Evolutionary conservation across 1,140 invertebrate genomes (phyloP), one percentile per base, ranked within the genome.

Genomic region (Drosophila sechellia): DNA sequence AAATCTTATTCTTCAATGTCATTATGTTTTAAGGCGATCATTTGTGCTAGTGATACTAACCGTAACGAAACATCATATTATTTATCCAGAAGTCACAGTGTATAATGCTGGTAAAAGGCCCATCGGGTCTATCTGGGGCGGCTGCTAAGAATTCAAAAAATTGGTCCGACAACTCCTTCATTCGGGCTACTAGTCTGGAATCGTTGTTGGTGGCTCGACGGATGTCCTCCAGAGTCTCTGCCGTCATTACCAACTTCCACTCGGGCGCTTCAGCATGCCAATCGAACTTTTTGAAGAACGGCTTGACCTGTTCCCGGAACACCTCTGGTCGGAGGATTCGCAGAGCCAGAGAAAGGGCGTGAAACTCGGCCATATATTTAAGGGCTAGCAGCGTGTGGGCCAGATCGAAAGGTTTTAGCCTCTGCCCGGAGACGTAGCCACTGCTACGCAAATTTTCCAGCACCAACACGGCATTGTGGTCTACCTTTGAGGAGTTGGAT

Each of bases 41-140:
- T 1, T 43, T 11, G 6, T 20, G 12, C 15, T 17, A 31, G 5
- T n/a, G 1, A 25, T 42, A 64, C 77, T 63, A 61, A 68, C 93
- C 77, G 59, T 93, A 93, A 54, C 85, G 72, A 11, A 93, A 79
- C 85, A 95, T 92, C 0, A 95, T 92, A 64, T 95, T 95, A 73
- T 95, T 95, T 4, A 93, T 90, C 95, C 95, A 95, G 54, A 94
- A 93, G 81, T 95, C 95, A 0, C 92, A 92, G 60, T 95, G 95
- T 0, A 93, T 84, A 4, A 94, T 93, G 0, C 93, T 94, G 0
- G 92, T 92, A 89, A 93, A 95, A 0, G 92, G 39, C 20, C 77
- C 49, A 39, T 70, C 35, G 39, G 74, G 50, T 49, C 13, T 49
- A 10, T 71, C 75, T 4, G 79, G 61, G 1, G 73, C 60, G 0